Percentiles rank a stretch among this genome's conserved stretches.
Conservation (phyloP, 2,888 invertebrate species). For the Syrphus vitripennis region DNA sequence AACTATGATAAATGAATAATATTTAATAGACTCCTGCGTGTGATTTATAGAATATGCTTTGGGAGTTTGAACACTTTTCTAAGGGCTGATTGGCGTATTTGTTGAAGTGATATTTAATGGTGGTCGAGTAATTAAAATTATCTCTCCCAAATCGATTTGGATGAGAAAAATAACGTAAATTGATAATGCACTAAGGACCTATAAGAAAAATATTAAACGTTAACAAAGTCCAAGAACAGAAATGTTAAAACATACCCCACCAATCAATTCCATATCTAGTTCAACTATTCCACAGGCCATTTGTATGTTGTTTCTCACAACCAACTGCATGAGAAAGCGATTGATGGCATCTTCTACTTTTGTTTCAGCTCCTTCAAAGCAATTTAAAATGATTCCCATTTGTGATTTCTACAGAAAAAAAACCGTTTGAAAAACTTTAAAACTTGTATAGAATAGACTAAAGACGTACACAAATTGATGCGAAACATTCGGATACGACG, state of each 20-base stretch:
- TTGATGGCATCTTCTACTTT: constrained; percentile 74
- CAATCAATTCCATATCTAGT: constrained; percentile 76
- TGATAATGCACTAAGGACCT: constrained; percentile 76
- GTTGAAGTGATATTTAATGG: constrained; percentile 17
- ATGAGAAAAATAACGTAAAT: constrained; percentile 77
- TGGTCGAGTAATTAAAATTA: constrained; percentile 71
- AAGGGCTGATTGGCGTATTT: neutral
- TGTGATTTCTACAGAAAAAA: constrained; percentile 74
- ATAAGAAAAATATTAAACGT: neutral
- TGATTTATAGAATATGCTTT: neutral
- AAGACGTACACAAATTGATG: too few species aligned
- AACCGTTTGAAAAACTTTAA: neutral
- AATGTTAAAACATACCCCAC: constrained; percentile 73
- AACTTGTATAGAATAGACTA: too few species aligned
- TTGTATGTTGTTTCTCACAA: constrained; percentile 68
- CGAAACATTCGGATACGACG: too few species aligned
- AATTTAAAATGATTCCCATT: constrained; percentile 73
- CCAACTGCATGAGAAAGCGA: constrained; percentile 76
- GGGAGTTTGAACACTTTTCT: neutral
- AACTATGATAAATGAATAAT: constrained; percentile 44
- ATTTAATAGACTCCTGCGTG: neutral
- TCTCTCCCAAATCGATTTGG: constrained; percentile 77
- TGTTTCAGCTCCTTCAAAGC: constrained; percentile 69
- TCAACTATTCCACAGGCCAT: constrained; percentile 76
- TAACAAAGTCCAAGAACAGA: neutral